These are phyloP conservation scores for Rhopalosiphum padi DNA, from an alignment of 1,140 invertebrate species.

Conservation along the genomic window DNA sequence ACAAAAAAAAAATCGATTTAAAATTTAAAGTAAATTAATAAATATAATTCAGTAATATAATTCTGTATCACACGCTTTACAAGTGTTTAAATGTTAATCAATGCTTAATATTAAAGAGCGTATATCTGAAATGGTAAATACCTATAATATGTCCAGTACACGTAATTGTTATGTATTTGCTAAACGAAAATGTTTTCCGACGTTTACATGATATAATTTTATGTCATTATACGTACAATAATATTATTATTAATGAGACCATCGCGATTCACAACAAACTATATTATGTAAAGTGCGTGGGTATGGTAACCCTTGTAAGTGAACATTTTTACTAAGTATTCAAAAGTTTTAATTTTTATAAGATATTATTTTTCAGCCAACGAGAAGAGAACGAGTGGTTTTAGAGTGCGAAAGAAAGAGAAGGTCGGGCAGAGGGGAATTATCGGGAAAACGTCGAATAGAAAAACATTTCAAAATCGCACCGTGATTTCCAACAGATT, in stretches of 20 bases:
- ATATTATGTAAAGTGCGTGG: background rate
- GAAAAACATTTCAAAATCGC: conserved; percentile 8
- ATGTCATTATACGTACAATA: background rate
- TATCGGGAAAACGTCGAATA: background rate
- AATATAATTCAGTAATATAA: too few species aligned
- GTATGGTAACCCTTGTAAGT: background rate
- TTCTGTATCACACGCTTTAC: too few species aligned
- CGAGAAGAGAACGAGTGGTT: background rate
- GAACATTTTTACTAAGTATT: background rate
- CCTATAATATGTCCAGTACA: background rate
- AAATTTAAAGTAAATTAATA: too few species aligned
- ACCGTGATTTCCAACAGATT: conserved; percentile 31
- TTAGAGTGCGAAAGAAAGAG: too few species aligned
- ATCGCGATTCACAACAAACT: background rate
- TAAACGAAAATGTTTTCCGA: background rate
- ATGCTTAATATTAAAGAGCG: background rate
- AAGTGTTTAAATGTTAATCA: background rate
- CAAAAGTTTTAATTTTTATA: background rate
- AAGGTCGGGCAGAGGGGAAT: background rate
- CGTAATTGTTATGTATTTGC: background rate
- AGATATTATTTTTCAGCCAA: background rate
- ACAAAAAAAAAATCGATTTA: too few species aligned
- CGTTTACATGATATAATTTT: background rate
- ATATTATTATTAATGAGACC: background rate
- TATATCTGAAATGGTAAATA: background rate